Evolutionary conservation across 2,888 invertebrate species (phyloP), one percentile per base, ranked within the genome.

Genomic region (Dendrolimus houi): DNA sequence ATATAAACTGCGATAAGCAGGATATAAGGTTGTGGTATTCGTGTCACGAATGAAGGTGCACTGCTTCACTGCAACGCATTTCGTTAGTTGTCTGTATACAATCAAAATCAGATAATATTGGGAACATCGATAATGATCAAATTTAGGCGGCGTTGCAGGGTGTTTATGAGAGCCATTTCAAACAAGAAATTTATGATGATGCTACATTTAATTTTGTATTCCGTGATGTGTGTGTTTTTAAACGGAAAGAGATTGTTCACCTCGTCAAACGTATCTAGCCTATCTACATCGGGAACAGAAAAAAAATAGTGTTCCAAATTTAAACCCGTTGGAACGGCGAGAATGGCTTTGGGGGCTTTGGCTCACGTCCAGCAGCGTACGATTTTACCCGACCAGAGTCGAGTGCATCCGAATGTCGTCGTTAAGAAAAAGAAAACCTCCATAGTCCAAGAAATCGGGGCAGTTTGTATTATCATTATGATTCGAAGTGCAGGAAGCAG

Each of bases 251-350:
- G 89, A 88, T 87, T 88, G 82, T 88, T 89, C 87, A 89, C 87
- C 88, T 88, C 86, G 74, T 73, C 75, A 73, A 72, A 74, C 74
- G 74, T 73, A 77, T 77, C 79, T 80, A 72, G 74, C 74, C 74
- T 73, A 77, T 77, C 79, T 80, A 80, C 79, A 79, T 82, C 72
- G 72, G 65, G 68, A 67, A 72, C 69, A 74, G 73, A 80, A 84
- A 87, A 81, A 86, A 87, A 87, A 81, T 72, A 68, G 75, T 81
- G 85, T 81, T 89, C 88, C 84, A 88, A 90, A 87, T 82, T 85
- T 89, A 89, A 87, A 84, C 83, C 74, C 76, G 77, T 66, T 72
- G 77, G 78, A 81, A 79, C 83, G 83, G 75, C 81, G 85, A 84
- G 85, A 84, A 84, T 75, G 78, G 76, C 75, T 89, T 29, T 29